These are phyloP conservation scores for Pinna nobilis DNA, from an alignment of 1,140 invertebrate genomes.

Conservation along the genomic window DNA sequence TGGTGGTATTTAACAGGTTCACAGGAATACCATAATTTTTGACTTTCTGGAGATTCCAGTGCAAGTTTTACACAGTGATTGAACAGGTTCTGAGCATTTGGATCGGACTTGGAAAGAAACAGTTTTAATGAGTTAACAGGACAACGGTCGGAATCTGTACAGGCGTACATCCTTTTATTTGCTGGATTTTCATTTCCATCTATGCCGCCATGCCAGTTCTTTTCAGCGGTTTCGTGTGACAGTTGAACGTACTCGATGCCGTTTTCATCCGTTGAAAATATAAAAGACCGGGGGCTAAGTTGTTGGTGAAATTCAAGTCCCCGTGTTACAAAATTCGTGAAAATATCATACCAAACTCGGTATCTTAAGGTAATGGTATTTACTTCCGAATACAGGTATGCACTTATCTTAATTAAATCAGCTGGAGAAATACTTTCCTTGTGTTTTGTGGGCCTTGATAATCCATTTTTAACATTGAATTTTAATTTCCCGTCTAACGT, in stretches of 20 bases:
- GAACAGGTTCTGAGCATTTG: no score
- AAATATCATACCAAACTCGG: conserved; percentile 11
- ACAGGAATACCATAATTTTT: no score
- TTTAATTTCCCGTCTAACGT: not conserved
- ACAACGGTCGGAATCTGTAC: no score
- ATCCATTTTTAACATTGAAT: not conserved
- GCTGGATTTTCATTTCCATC: not conserved
- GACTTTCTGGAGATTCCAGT: no score
- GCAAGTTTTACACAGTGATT: no score
- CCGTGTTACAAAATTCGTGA: not conserved
- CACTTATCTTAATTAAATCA: not conserved
- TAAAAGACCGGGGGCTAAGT: not conserved
- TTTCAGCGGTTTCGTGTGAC: conserved; percentile 9
- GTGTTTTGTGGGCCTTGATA: conserved; percentile 2
- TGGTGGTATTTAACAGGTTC: no score
- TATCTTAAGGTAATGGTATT: conserved; percentile 3
- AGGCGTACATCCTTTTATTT: conserved; percentile 9
- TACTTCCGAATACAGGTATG: conserved; percentile 2
- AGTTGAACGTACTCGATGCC: not conserved
- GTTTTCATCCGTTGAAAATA: not conserved
- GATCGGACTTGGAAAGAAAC: no score
- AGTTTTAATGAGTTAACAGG: no score
- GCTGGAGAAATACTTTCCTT: not conserved
- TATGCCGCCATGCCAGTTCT: conserved; percentile 17
- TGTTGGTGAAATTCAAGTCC: conserved; percentile 13